phyloP scores from a whole-genome alignment of 2,113 vertebrate species.

The Vireo altiloquus region DNA sequence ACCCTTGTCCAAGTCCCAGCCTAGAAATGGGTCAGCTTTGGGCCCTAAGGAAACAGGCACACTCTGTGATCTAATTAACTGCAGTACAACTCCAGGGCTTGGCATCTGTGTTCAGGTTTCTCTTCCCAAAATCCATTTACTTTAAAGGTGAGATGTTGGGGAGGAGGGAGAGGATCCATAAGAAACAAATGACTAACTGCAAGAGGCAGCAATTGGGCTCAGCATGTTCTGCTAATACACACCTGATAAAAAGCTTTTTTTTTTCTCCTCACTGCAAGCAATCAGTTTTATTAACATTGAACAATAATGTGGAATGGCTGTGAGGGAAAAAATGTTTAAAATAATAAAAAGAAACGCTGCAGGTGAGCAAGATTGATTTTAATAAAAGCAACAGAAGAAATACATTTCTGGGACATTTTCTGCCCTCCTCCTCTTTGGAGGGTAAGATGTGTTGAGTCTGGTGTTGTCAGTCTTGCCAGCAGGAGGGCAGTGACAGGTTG shows the following conservation, averaged over 20 bases:
- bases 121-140: background rate
- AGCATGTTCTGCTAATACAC: slow-evolving; percentile 64
- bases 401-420: slow-evolving; percentile 28
- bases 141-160: slow-evolving; percentile 12
- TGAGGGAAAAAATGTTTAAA: slow-evolving; percentile 52
- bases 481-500: slow-evolving; percentile 41
- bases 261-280: slow-evolving; percentile 53
- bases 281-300: slow-evolving; percentile 69
- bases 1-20: background rate
- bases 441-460: background rate
- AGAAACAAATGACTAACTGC: slow-evolving; percentile 66
- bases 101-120: background rate
- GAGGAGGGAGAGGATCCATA: background rate
- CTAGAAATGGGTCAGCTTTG: background rate
- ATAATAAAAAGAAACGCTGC: slow-evolving; percentile 64
- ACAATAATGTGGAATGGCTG: slow-evolving; percentile 61
- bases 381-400: slow-evolving; percentile 54
- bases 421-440: background rate
- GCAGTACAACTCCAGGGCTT: background rate
- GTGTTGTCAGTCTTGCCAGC: slow-evolving; percentile 31
- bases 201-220: slow-evolving; percentile 65
- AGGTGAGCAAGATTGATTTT: slow-evolving; percentile 64
- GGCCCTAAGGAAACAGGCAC: background rate
- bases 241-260: slow-evolving; percentile 59
- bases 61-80: background rate